These are phyloP conservation scores for Malacoctenus gilli DNA, from an alignment of 2,797 vertebrate species.

Conservation along the genomic window DNA sequence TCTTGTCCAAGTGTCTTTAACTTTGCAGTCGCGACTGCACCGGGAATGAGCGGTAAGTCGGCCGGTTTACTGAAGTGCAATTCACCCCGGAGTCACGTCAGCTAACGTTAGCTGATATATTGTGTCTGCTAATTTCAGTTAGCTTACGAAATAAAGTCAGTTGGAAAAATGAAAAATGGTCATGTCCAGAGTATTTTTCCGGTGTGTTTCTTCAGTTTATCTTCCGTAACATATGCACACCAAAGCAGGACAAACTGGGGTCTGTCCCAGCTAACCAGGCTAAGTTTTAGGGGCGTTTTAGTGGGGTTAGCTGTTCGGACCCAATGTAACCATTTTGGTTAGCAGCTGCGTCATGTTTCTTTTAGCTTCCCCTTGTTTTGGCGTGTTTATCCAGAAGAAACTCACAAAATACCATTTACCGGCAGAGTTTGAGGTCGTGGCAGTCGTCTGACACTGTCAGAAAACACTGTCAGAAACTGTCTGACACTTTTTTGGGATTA, in stretches of 20 bases:
- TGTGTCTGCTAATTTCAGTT: constrained; percentile 21
- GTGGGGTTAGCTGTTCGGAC: too few species aligned
- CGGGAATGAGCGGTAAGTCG: constrained; percentile 54
- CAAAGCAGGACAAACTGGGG: too few species aligned
- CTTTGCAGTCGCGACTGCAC: constrained; percentile 1
- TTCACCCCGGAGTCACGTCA: constrained; percentile 26
- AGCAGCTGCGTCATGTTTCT: background rate
- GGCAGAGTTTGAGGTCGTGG: too few species aligned
- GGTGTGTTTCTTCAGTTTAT: background rate
- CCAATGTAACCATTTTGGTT: too few species aligned
- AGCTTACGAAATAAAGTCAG: background rate
- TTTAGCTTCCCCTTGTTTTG: too few species aligned
- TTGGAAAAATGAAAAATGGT: background rate
- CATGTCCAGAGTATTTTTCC: background rate
- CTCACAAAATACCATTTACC: too few species aligned
- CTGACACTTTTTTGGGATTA: too few species aligned
- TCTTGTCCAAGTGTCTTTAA: background rate
- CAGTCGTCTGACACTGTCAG: too few species aligned
- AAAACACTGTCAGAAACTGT: too few species aligned
- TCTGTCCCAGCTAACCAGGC: constrained; percentile 31
- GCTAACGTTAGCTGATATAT: constrained; percentile 46
- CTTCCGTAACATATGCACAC: too few species aligned
- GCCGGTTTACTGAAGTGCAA: constrained; percentile 9
- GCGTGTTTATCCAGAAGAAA: too few species aligned
- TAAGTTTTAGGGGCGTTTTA: constrained; percentile 3